Conservation (phyloP, 2,113 vertebrate species). For the Rhadina sibilatrix region DNA sequence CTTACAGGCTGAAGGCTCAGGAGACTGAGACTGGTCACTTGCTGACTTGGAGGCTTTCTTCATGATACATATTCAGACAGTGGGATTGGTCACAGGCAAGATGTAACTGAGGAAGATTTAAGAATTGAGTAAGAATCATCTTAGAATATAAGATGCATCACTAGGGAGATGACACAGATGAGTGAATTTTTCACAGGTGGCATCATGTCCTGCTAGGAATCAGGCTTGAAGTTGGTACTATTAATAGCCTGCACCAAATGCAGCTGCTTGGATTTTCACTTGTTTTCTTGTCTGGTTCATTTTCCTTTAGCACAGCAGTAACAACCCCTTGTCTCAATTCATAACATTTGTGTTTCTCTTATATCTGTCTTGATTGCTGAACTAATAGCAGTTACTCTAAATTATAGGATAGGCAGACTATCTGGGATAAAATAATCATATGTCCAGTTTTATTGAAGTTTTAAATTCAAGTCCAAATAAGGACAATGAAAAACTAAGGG, state of each 20-base stretch:
- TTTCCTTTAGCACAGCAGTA: not conserved
- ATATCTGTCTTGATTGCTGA: not conserved
- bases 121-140: not conserved
- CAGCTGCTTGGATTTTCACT: not conserved
- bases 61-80: rapidly evolving
- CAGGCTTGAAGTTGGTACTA: not conserved
- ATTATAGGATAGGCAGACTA: not conserved
- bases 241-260: not conserved
- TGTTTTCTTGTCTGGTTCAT: not conserved
- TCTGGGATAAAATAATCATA: not conserved
- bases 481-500: not conserved
- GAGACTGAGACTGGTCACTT: not conserved
- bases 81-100: not conserved
- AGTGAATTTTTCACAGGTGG: not conserved
- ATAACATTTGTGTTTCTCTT: not conserved
- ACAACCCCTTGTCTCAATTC: not conserved
- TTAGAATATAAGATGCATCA: not conserved
- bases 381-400: not conserved
- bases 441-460: not conserved
- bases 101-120: not conserved
- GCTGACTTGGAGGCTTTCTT: not conserved
- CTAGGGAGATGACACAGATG: not conserved
- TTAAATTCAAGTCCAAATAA: not conserved
- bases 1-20: not conserved
- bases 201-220: not conserved